Base-by-base conservation (phyloP, 2,888 invertebrate genomes). In the Synanthedon vespiformis region DNA sequence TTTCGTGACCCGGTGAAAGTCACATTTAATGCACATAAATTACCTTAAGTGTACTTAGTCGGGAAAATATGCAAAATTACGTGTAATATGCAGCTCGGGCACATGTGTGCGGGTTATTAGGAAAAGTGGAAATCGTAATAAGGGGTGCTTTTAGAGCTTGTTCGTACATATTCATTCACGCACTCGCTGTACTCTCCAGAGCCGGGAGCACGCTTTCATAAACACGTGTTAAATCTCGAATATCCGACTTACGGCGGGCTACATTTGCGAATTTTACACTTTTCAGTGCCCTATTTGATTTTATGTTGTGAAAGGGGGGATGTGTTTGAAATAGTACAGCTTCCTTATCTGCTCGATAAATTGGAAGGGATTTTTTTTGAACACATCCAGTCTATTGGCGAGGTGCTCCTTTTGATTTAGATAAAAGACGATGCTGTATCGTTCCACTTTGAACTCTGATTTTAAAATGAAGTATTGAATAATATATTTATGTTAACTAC, bases 11-110 rank as follows among this genome's bases (percentile, higher is more conserved):
- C 71, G 68, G 71, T 74, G 63, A 65, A 59, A 66, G 66, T 65
- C 62, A 65, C 72, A 76, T 72, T 65, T 69, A 70, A 77, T 77
- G 77, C 72, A 67, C 78, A 80, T 80, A 80, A 74, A 77, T 80
- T 78, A 74, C 67, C 69, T 62, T 64, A 67, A 68, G 70, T 59
- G 67, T 68, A 68, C 74, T 79, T 77, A 67, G 64, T 63, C 65
- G 67, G 62, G 62, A 67, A 74, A 75, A 72, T 74, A 77, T 77
- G 77, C 68, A 72, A 75, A 74, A 77, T 74, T 73, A 73, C 66
- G 63, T 68, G 65, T 70, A 67, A 66, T 64, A 65, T 74, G 72
- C 67, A 69, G 59, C 58, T 53, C 56, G 68, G 66, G 63, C 70
- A 61, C 72, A 70, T 72, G 63, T 71, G 73, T 59, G 56, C 58